Percentiles rank a stretch among this genome's conserved stretches.
Evolutionary conservation across 2,888 invertebrate genomes (phyloP).

Genomic region (Conistra vaccinii): DNA sequence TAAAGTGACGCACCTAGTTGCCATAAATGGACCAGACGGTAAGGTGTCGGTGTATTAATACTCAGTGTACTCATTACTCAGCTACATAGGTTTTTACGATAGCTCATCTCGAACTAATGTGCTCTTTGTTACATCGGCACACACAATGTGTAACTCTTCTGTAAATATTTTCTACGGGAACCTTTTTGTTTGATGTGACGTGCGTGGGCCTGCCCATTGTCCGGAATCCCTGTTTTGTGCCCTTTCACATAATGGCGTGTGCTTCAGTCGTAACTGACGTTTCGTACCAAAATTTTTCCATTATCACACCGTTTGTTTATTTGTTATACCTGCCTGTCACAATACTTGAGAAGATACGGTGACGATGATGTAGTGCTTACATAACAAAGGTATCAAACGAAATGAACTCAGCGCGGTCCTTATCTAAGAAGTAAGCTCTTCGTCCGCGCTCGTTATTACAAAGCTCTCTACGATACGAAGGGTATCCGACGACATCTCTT

Average conservation of each 20-base stretch:
- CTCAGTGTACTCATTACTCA: conserved; percentile 65
- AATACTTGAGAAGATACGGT: conserved; percentile 25
- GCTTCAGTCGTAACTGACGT: conserved; percentile 62
- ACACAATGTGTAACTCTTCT: conserved; percentile 73
- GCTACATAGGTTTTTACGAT: conserved; percentile 68
- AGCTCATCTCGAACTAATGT: conserved; percentile 76
- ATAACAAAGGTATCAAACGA: conserved; percentile 37
- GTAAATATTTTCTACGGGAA: conserved; percentile 74
- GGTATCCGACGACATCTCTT: conserved; percentile 46
- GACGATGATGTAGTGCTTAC: conserved; percentile 34
- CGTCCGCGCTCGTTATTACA: conserved; percentile 42
- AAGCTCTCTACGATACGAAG: conserved; percentile 47
- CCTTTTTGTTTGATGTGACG: conserved; percentile 75
- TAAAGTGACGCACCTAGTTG: conserved; percentile 18
- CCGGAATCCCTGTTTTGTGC: conserved; percentile 69
- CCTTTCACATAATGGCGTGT: conserved; percentile 71
- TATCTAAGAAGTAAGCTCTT: conserved; percentile 28
- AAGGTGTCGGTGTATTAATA: conserved; percentile 50
- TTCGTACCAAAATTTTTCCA: conserved; percentile 64
- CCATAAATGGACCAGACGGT: conserved; percentile 33
- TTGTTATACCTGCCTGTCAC: conserved; percentile 44
- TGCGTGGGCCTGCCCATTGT: conserved; percentile 78
- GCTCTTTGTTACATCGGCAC: conserved; percentile 73
- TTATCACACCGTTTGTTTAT: conserved; percentile 55
- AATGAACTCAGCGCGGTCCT: conserved; percentile 31